Conservation (phyloP, 2,797 vertebrate genomes). For the Lutra lutra region DNA sequence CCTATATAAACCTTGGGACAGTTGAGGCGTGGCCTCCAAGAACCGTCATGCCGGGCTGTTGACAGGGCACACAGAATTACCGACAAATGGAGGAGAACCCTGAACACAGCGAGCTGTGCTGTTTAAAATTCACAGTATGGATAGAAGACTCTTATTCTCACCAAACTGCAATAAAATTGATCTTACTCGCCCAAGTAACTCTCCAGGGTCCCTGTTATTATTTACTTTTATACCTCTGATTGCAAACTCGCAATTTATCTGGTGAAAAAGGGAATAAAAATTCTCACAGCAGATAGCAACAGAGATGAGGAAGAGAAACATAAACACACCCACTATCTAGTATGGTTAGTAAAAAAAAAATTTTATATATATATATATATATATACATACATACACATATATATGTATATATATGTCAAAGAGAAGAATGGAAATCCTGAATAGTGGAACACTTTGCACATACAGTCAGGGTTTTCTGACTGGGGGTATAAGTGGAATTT, state of each 20-base stretch:
- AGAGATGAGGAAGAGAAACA: not conserved
- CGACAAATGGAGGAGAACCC: not conserved
- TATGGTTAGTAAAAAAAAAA: not conserved
- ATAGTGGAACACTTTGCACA: fast-evolving
- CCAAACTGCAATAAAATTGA: conserved; percentile 43
- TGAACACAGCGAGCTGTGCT: not conserved
- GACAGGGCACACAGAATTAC: not conserved
- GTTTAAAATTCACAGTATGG: conserved; percentile 33
- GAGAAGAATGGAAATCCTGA: not conserved
- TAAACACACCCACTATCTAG: not conserved
- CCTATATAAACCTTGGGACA: not conserved
- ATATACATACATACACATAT: fast-evolving
- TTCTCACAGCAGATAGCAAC: not conserved
- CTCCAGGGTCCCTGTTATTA: conserved; percentile 11
- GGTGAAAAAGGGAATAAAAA: conserved; percentile 70
- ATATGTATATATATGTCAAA: not conserved
- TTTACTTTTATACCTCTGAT: conserved; percentile 70
- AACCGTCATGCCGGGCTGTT: not conserved
- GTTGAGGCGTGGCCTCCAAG: not conserved
- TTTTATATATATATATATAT: not conserved
- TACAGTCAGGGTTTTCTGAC: not conserved
- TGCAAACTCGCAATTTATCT: conserved; percentile 74
- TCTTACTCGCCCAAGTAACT: conserved; percentile 37
- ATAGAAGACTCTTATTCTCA: conserved; percentile 56
- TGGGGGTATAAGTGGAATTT: too few species aligned